These are phyloP conservation scores for Tribolium madens DNA, from an alignment of 1,140 invertebrate species.

Conservation along the genomic window DNA sequence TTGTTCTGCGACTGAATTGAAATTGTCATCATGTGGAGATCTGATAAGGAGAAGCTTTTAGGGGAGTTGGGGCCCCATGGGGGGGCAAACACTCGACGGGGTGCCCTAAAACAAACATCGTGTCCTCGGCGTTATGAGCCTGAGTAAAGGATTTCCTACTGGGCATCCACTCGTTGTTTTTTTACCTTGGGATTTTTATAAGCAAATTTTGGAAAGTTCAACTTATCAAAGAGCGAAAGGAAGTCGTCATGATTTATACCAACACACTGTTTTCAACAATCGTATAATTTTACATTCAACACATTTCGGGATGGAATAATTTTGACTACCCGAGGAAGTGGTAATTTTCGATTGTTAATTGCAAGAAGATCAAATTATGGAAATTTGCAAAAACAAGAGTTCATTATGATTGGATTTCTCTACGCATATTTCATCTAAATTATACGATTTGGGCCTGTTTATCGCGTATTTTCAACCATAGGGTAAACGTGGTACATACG, in stretches of 20 bases:
- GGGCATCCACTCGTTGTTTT: conserved; percentile 53
- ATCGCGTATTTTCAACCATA: no score
- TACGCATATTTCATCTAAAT: no score
- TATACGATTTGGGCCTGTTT: no score
- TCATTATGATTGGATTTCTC: no score
- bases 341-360: not conserved
- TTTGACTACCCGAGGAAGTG: not conserved
- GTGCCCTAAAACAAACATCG: conserved; percentile 64
- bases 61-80: conserved; percentile 56
- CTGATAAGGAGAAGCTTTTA: conserved; percentile 64
- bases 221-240: not conserved
- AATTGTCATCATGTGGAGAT: conserved; percentile 66
- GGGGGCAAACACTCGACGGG: conserved; percentile 56
- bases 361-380: no score
- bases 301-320: conserved; percentile 14
- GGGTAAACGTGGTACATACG: no score
- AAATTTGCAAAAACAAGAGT: no score
- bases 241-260: conserved; percentile 19
- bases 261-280: not conserved
- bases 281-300: conserved; percentile 17
- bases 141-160: conserved; percentile 61
- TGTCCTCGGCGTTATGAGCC: conserved; percentile 58
- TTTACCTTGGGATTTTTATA: conserved; percentile 12
- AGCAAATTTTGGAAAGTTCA: not conserved
- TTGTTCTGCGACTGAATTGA: conserved; percentile 56